Evolutionary conservation across 2,797 vertebrate species (phyloP).

Genomic region (Tapirus indicus): DNA sequence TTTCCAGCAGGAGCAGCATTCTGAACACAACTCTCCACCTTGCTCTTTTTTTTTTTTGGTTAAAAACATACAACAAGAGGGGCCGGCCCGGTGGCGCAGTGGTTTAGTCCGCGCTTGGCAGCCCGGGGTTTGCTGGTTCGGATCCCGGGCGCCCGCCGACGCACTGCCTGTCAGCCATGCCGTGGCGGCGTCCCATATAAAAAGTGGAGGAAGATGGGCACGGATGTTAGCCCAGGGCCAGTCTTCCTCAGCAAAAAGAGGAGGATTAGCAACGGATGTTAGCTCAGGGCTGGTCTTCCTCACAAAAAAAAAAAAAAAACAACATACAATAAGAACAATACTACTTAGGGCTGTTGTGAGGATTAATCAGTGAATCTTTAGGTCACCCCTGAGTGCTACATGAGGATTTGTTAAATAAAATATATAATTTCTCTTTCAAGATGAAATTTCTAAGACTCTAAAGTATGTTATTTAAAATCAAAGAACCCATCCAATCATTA

Average conservation of each 20-base stretch:
- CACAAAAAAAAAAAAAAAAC: too few species aligned
- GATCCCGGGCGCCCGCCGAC: too few species aligned
- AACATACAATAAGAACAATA: background rate
- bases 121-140: too few species aligned
- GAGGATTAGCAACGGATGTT: too few species aligned
- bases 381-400: background rate
- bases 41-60: background rate
- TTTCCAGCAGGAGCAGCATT: background rate
- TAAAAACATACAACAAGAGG: background rate
- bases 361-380: background rate
- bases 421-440: background rate
- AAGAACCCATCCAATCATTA: background rate
- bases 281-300: too few species aligned
- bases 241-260: too few species aligned
- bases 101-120: too few species aligned
- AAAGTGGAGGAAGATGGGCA: too few species aligned
- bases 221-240: too few species aligned
- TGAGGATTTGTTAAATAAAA: background rate
- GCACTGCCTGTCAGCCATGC: too few species aligned
- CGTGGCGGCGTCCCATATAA: too few species aligned
- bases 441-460: conserved; percentile 13
- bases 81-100: too few species aligned
- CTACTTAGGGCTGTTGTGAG: background rate
- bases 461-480: conserved; percentile 20
- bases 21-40: background rate